Evolutionary conservation across 2,797 vertebrate species (phyloP).

Genomic region (Cossypha dichroa): DNA sequence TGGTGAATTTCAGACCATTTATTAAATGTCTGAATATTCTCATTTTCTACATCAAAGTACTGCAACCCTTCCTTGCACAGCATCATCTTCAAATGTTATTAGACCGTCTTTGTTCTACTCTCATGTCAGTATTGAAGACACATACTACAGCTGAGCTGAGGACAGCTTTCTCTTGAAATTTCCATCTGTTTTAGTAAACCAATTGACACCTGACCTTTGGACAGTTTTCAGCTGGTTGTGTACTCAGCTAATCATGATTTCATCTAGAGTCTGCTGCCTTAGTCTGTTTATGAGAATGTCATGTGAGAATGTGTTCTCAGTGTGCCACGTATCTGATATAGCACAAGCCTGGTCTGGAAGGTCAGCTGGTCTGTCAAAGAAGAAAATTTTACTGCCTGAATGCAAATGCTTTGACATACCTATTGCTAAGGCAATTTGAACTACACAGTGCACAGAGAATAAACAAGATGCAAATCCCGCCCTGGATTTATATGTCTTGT

Average conservation of each 20-base stretch:
- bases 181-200: background rate
- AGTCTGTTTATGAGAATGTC: background rate
- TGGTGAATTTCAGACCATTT: background rate
- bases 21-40: background rate
- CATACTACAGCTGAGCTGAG: background rate
- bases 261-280: background rate
- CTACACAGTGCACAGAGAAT: background rate
- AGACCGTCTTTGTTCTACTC: background rate
- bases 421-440: background rate
- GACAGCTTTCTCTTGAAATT: background rate
- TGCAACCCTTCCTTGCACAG: background rate
- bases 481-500: background rate
- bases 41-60: background rate
- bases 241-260: background rate
- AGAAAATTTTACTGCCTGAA: background rate
- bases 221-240: background rate
- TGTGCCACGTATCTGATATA: background rate
- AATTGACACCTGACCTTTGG: background rate
- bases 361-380: background rate
- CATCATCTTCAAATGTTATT: background rate
- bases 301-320: background rate
- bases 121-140: background rate
- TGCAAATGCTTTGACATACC: background rate
- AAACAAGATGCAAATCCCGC: background rate
- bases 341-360: background rate